These are phyloP conservation scores for Nycticebus coucang DNA, from an alignment of 2,113 vertebrate genomes.

Conservation along the genomic window DNA sequence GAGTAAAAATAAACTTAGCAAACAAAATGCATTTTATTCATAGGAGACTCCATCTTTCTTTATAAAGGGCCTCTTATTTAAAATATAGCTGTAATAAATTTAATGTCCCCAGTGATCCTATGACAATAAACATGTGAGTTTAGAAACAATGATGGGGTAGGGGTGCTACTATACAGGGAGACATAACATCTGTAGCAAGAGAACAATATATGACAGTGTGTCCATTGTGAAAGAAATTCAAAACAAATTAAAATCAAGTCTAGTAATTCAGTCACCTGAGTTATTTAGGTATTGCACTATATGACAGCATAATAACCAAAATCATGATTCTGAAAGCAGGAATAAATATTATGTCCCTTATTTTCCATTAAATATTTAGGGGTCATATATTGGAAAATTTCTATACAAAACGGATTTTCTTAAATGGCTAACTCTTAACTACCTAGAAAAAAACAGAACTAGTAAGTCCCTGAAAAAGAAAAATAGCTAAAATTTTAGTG, in stretches of 20 bases:
- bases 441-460: background rate
- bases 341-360: background rate
- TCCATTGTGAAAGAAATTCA: background rate
- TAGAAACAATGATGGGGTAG: background rate
- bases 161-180: background rate
- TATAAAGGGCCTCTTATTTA: background rate
- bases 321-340: background rate
- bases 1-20: slow-evolving; percentile 15
- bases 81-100: background rate
- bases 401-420: background rate
- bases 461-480: background rate
- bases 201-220: background rate
- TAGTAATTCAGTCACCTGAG: background rate
- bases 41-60: background rate
- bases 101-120: background rate
- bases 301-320: background rate
- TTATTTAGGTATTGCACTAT: background rate
- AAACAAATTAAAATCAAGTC: background rate
- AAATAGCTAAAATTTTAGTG: background rate
- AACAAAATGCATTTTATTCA: background rate
- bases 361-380: background rate
- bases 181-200: background rate
- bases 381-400: background rate
- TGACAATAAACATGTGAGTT: background rate
- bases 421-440: background rate